phyloP scores from a whole-genome alignment of 2,797 vertebrate species.

The Channa striata region DNA sequence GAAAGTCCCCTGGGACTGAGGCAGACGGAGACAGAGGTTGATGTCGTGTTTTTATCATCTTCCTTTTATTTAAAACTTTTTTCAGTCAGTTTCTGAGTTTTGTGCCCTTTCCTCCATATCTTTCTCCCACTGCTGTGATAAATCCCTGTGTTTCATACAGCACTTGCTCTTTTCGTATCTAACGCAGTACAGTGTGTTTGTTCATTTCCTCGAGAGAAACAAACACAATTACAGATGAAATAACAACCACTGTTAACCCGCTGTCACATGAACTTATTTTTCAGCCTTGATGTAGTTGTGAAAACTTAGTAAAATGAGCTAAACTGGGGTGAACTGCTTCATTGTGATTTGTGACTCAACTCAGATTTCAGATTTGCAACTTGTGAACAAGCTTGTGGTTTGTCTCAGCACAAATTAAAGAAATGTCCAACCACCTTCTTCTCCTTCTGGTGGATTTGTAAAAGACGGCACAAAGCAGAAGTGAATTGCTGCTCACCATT shows the following conservation, averaged over 20 bases:
- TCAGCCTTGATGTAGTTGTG: not conserved
- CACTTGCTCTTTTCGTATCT: not conserved
- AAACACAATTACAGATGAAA: no score
- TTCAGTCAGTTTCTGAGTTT: not conserved
- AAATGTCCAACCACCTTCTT: no score
- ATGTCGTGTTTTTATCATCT: constrained; percentile 8
- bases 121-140: not conserved
- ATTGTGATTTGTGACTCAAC: no score
- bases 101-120: not conserved
- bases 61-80: not conserved
- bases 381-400: no score
- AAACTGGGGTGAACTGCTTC: no score
- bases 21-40: constrained; percentile 43
- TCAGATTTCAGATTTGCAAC: no score
- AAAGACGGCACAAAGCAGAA: no score
- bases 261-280: no score
- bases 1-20: constrained; percentile 63
- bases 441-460: no score
- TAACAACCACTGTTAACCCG: not conserved
- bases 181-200: not conserved
- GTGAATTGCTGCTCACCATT: no score
- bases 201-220: not conserved
- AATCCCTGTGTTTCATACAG: no score
- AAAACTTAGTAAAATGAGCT: not conserved
- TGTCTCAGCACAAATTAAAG: no score